Conservation (phyloP, 1,140 invertebrate species). For the Micrasema minimum region DNA sequence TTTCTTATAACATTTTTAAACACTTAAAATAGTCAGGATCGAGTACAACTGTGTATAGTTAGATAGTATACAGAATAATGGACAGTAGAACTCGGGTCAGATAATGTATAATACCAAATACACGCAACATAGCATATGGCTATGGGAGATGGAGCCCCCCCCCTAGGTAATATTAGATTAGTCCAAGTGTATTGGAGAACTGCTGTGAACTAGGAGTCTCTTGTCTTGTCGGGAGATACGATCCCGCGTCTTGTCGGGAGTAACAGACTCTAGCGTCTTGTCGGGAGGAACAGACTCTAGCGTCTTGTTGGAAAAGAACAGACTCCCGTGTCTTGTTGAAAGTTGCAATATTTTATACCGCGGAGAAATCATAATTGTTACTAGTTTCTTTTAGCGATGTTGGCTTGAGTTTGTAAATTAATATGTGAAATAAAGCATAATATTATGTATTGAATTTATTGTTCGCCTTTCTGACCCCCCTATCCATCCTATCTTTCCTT, state of each 20-base stretch:
- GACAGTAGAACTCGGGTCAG: too few relatives aligned
- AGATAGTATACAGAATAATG: too few relatives aligned
- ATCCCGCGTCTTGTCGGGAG: too few relatives aligned
- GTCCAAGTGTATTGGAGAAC: background rate
- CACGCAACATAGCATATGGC: background rate
- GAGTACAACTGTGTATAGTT: too few relatives aligned
- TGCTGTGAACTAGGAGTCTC: conserved; percentile 5
- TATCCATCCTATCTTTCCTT: conserved; percentile 40
- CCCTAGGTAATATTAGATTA: background rate
- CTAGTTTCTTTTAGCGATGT: conserved; percentile 14
- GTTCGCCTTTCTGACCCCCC: too few relatives aligned
- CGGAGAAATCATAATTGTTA: background rate
- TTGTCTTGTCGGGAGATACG: background rate
- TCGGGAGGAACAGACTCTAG: too few relatives aligned
- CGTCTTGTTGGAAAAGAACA: too few relatives aligned
- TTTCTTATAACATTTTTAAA: too few relatives aligned
- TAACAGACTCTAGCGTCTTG: too few relatives aligned
- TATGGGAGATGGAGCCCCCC: background rate
- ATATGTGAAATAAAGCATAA: conserved; percentile 47
- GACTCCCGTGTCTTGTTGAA: background rate
- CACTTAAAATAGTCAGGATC: too few relatives aligned
- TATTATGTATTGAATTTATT: background rate
- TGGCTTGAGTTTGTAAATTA: conserved; percentile 45
- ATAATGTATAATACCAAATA: too few relatives aligned
- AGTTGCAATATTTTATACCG: conserved; percentile 12